Conservation (phyloP, 2,888 invertebrate species). For the Hartigia nigra region DNA sequence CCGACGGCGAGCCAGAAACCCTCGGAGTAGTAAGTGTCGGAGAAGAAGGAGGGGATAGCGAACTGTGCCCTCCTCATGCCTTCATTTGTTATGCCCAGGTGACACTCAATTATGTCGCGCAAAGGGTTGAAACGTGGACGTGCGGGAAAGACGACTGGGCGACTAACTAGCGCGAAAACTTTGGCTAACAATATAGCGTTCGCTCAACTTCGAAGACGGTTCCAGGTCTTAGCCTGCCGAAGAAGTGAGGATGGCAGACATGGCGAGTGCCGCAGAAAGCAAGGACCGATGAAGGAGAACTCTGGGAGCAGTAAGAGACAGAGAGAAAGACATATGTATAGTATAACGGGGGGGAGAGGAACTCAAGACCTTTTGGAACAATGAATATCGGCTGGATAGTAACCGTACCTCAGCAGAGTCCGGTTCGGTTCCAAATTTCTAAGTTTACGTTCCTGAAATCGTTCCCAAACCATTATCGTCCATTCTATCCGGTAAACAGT, state of each 20-base stretch:
- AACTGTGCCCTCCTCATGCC: constrained; percentile 32
- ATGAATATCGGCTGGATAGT: background rate
- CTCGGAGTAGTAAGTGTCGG: constrained; percentile 2
- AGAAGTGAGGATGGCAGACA: background rate
- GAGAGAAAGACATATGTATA: background rate
- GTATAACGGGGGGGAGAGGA: background rate
- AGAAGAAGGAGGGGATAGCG: constrained; percentile 22
- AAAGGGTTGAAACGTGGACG: constrained; percentile 42
- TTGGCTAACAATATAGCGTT: constrained; percentile 45
- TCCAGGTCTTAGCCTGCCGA: background rate
- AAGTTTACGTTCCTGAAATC: constrained; percentile 19
- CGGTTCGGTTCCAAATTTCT: constrained; percentile 28
- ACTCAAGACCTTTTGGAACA: background rate
- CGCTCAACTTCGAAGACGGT: constrained; percentile 15
- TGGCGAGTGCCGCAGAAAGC: background rate
- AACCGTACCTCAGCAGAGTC: constrained; percentile 21
- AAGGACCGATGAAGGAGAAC: background rate
- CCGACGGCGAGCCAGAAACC: background rate
- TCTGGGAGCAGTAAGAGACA: background rate
- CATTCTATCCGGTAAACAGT: background rate
- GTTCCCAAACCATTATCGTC: background rate
- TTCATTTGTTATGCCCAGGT: constrained; percentile 63
- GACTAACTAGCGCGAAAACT: constrained; percentile 50
- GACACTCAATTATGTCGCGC: constrained; percentile 62
- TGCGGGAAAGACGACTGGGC: constrained; percentile 36